These are phyloP conservation scores for Oncopeltus fasciatus DNA, from an alignment of 1,140 invertebrate genomes.

Conservation along the genomic window DNA sequence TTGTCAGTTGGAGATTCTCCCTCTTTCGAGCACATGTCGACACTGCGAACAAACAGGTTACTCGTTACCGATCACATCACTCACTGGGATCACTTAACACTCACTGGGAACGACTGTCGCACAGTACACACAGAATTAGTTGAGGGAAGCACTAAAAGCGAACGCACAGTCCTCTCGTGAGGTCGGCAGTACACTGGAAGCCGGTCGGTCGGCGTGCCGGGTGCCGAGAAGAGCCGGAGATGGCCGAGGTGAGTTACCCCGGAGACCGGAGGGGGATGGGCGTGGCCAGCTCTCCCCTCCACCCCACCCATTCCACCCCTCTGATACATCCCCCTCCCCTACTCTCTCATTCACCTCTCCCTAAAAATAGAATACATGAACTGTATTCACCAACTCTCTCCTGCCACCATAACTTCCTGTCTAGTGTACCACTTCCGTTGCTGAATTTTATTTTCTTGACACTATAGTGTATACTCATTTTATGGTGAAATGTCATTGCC, in stretches of 20 bases:
- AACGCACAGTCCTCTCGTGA: background rate
- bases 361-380: background rate
- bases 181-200: background rate
- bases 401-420: too few relatives aligned
- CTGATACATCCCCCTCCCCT: background rate
- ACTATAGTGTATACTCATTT: too few relatives aligned
- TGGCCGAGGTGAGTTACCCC: background rate
- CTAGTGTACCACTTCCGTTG: too few relatives aligned
- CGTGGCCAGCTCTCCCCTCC: background rate
- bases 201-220: background rate
- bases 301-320: background rate
- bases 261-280: background rate
- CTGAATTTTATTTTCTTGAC: too few relatives aligned
- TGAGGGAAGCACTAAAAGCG: background rate
- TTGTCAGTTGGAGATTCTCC: conserved; percentile 5
- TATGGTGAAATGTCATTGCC: too few relatives aligned
- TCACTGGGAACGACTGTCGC: background rate
- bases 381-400: too few relatives aligned
- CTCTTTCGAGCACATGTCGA: background rate
- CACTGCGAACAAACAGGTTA: background rate
- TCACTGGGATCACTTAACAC: conserved; percentile 8
- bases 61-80: background rate
- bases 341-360: background rate
- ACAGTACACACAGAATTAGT: background rate
- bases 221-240: background rate